These are phyloP conservation scores for Pterobdella sp. DNA, from an alignment of 2,888 invertebrate species.

Conservation along the genomic window DNA sequence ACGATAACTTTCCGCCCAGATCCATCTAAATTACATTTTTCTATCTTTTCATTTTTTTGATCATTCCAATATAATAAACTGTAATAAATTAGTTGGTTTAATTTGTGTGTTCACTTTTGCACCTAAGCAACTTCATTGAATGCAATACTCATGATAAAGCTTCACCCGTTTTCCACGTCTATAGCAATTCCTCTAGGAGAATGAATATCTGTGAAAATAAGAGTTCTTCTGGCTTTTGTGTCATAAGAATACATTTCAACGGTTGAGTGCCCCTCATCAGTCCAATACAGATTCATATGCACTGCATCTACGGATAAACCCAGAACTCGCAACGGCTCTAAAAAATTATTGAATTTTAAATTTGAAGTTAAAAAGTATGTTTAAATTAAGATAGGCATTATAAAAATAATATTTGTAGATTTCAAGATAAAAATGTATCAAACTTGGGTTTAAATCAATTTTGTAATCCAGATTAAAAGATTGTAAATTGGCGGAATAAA, in stretches of 20 bases:
- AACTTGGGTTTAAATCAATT: background rate
- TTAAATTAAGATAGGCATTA: slow-evolving; percentile 43
- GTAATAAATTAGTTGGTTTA: background rate
- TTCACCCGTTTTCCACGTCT: slow-evolving; percentile 5
- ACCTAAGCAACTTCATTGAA: background rate
- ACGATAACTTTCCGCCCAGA: slow-evolving; percentile 10
- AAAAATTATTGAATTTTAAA: background rate
- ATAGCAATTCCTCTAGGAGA: slow-evolving; percentile 14
- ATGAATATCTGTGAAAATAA: slow-evolving; percentile 1
- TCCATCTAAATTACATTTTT: slow-evolving; percentile 8
- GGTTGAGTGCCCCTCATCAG: slow-evolving; percentile 9
- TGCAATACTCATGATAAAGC: no score
- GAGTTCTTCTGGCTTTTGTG: slow-evolving; percentile 2
- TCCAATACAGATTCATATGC: slow-evolving; percentile 13
- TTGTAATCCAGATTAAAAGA: background rate
- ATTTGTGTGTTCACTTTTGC: background rate
- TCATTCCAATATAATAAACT: slow-evolving; percentile 20
- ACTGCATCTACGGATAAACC: slow-evolving; percentile 10
- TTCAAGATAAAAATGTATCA: background rate
- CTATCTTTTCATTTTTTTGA: slow-evolving; percentile 7
- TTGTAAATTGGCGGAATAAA: background rate
- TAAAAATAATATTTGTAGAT: slow-evolving; percentile 48
- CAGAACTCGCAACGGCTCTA: background rate
- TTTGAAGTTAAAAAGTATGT: background rate
- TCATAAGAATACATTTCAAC: slow-evolving; percentile 11